Evolutionary conservation across 2,888 invertebrate genomes (phyloP), one percentile per base, ranked within the genome.

Genomic region (Philopedon plagiatum): DNA sequence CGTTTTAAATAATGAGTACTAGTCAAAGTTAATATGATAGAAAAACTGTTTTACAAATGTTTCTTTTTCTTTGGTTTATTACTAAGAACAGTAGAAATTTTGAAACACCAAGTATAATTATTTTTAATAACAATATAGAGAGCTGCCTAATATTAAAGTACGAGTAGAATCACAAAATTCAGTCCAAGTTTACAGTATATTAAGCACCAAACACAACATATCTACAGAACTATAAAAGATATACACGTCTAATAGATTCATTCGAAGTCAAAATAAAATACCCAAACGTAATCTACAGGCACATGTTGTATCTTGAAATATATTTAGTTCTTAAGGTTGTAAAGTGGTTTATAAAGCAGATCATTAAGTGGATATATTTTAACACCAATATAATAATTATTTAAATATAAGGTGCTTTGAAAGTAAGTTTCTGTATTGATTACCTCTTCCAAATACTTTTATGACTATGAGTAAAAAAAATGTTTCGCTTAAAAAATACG

Each of bases 161-260:
- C 63, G 63, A 63, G 15, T 74, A 74, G 67, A 74, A 74, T 74
- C 74, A 74, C 74, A 74, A 71, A 70, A 61, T 62, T 74, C 74
- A 74, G 74, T 74, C 26, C 74, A 74, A 32, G 54, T 64, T 73
- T 70, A 68, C 46, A 60, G 18, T 41, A 63, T 66, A 63, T 67
- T 62, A 74, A 74, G 70, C 74, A 71, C 71, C 74, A 71, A 74
- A 74, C 61, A 71, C 34, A 60, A 41, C 26, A 64, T 54, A 51
- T 56, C 60, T 57, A 73, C 73, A 66, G 29, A 65, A 73, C 32
- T 32, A 56, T 68, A 58, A 61, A 49, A 44, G 58, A 51, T 49
- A 29, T 41, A 39, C 29, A 54, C 13, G 51, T 54, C 29, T 21
- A 21, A 21, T 51, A 54, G 1, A 37, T 49, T 57, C 37, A 49